A percentile compares a stretch with the other conserved stretches of the same genome.
phyloP scores from a whole-genome alignment of 1,140 invertebrate species.

The Ctenoplectra terminalis region DNA sequence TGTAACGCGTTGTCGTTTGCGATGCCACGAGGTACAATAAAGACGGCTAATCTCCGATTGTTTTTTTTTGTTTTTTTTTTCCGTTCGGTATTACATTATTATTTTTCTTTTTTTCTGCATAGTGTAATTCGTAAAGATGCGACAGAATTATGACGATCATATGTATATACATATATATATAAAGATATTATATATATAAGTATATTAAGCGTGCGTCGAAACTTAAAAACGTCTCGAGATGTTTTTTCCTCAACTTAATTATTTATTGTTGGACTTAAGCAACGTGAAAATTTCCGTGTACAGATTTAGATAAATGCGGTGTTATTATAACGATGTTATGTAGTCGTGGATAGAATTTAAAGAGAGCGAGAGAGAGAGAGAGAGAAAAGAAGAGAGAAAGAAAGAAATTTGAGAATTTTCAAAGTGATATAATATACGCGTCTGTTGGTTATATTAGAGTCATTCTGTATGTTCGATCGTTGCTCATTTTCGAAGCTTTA shows the following conservation, averaged over 20 bases:
- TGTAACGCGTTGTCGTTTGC: slow-evolving; percentile 19
- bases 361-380: background rate
- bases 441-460: slow-evolving; percentile 51
- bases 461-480: slow-evolving; percentile 51
- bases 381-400: background rate
- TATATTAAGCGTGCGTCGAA: slow-evolving; percentile 36
- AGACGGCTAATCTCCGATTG: slow-evolving; percentile 8
- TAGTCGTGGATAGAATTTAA: slow-evolving; percentile 45
- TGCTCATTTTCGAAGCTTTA: slow-evolving; percentile 56
- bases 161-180: slow-evolving; percentile 9
- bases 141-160: slow-evolving; percentile 2
- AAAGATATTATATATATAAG: background rate
- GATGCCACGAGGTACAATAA: slow-evolving; percentile 17
- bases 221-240: background rate
- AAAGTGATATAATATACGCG: slow-evolving; percentile 31
- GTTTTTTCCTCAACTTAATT: slow-evolving; percentile 38
- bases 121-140: slow-evolving; percentile 4
- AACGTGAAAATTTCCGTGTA: slow-evolving; percentile 40
- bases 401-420: slow-evolving; percentile 46
- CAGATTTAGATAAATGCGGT: slow-evolving; percentile 44
- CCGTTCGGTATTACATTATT: slow-evolving; percentile 22
- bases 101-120: slow-evolving; percentile 17
- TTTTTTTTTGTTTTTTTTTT: background rate
- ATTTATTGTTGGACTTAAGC: slow-evolving; percentile 44
- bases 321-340: slow-evolving; percentile 49